phyloP scores from a whole-genome alignment of 2,888 invertebrate species.

The Nymphalis urticae region DNA sequence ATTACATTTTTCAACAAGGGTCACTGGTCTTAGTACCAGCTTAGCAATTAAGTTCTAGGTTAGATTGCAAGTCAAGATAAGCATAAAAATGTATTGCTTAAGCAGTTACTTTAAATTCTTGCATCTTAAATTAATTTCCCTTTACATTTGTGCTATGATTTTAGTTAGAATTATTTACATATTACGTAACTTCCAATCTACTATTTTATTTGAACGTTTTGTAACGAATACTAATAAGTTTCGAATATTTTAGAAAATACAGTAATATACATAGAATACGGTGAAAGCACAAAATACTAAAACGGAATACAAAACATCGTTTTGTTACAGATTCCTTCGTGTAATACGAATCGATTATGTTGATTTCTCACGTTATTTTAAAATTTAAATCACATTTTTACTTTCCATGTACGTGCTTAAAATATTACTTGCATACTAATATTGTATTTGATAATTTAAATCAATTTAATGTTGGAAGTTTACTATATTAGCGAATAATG shows the following conservation, averaged over 20 bases:
- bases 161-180: not conserved
- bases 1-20: slow-evolving; percentile 6
- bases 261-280: slow-evolving; percentile 5
- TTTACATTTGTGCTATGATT: not conserved
- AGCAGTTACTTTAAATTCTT: slow-evolving; percentile 23
- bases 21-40: slow-evolving; percentile 10
- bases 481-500: not conserved
- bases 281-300: slow-evolving; percentile 8
- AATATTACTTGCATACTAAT: not conserved
- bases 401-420: not conserved
- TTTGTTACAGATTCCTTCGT: slow-evolving; percentile 13
- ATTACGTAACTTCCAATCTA: not conserved
- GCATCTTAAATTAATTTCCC: slow-evolving; percentile 23
- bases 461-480: not conserved
- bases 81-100: slow-evolving; percentile 12
- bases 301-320: slow-evolving; percentile 19
- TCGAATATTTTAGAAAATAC: slow-evolving; percentile 12
- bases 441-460: not conserved
- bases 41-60: slow-evolving; percentile 29
- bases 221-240: slow-evolving; percentile 20
- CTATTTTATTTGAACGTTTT: not conserved
- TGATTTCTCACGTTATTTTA: not conserved
- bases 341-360: not conserved
- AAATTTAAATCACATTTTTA: slow-evolving; percentile 5
- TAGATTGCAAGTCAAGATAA: slow-evolving; percentile 12